These are phyloP conservation scores for Dicerorhinus sumatrensis DNA, from an alignment of 2,113 vertebrate species.

Conservation along the genomic window DNA sequence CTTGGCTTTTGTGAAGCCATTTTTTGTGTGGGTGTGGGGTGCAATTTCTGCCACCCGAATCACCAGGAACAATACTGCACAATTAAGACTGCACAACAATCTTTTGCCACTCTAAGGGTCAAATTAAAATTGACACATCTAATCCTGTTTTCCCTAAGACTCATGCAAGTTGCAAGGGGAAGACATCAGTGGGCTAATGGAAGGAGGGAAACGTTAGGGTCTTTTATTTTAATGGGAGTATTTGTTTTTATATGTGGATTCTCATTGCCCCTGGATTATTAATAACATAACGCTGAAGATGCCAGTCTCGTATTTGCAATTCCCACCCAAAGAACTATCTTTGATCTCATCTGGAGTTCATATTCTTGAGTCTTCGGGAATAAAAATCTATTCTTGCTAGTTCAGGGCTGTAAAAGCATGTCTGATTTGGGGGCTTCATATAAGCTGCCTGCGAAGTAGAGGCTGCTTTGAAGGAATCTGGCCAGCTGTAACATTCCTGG, in stretches of 20 bases:
- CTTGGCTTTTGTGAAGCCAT: neutral
- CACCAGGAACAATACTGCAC: neutral
- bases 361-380: conserved; percentile 71
- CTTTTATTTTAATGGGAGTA: conserved; percentile 35
- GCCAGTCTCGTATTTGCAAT: conserved; percentile 57
- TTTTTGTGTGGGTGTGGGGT: neutral
- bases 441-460: conserved; percentile 59
- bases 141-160: neutral
- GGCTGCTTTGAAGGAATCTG: conserved; percentile 57
- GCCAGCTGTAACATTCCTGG: conserved; percentile 35
- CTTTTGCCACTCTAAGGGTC: neutral
- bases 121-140: neutral
- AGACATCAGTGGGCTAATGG: neutral
- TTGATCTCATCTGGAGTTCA: conserved; percentile 77
- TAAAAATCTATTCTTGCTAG: conserved; percentile 65
- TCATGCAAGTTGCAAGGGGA: too few relatives aligned
- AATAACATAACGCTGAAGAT: conserved; percentile 47
- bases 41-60: neutral
- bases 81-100: neutral
- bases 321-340: conserved; percentile 70
- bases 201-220: neutral
- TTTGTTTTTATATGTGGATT: conserved; percentile 65
- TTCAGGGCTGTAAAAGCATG: conserved; percentile 66
- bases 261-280: conserved; percentile 61
- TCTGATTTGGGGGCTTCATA: conserved; percentile 57